Evolutionary conservation across 2,113 vertebrate species (phyloP).

Genomic region (Rhinopomastus cyanomelas): DNA sequence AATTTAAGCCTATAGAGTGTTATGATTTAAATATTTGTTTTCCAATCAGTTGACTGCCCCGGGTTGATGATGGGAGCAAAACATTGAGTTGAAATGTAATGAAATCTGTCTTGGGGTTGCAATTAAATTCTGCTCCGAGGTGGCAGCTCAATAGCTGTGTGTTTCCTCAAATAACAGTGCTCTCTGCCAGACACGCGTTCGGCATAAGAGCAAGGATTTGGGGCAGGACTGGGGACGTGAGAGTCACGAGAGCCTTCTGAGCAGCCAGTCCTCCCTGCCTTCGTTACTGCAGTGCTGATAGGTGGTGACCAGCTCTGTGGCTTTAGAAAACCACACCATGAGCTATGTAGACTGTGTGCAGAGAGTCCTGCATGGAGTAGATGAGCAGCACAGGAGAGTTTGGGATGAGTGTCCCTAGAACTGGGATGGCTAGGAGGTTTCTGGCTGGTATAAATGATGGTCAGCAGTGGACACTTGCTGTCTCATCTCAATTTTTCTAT

Average conservation of each 20-base stretch:
- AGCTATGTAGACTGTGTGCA: fast-evolving
- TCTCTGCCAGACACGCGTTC: not conserved
- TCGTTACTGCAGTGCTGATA: fast-evolving
- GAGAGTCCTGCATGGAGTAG: fast-evolving
- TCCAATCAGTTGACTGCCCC: slow-evolving; percentile 31
- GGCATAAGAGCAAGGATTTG: not conserved
- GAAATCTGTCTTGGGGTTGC: slow-evolving; percentile 49
- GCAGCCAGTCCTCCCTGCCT: not conserved
- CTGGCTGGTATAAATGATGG: not conserved
- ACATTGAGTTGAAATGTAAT: slow-evolving; percentile 43
- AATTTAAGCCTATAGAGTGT: slow-evolving; percentile 58
- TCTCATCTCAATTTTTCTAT: not conserved
- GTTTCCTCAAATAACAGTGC: not conserved
- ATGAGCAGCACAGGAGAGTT: not conserved
- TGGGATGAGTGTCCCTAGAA: not conserved
- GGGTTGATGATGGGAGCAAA: slow-evolving; percentile 39
- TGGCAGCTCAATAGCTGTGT: not conserved
- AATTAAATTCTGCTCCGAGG: slow-evolving; percentile 45
- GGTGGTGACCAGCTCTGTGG: not conserved
- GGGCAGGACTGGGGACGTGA: not conserved
- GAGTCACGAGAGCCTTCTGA: not conserved
- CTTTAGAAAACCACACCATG: fast-evolving
- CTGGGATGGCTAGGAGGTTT: not conserved
- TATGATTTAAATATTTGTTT: slow-evolving; percentile 67
- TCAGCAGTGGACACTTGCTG: not conserved